Base-by-base conservation (phyloP, 2,888 invertebrate species). In the Lobophora halterata region DNA sequence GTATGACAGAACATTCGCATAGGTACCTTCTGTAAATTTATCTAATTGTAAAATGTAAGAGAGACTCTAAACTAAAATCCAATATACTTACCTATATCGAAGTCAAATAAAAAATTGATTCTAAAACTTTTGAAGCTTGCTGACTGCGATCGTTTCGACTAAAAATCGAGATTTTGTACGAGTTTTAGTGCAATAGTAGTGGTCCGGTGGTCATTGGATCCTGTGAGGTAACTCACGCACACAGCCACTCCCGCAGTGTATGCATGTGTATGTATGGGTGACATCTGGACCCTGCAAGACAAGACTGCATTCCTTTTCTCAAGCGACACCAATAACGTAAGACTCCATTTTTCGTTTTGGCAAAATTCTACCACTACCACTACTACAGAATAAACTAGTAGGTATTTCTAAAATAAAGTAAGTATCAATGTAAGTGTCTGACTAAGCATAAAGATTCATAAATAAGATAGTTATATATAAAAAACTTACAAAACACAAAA, bases 221-320 rank as follows among this genome's bases (percentile, higher is more conserved):
- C 49, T 39, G 42, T 35, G 36, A 32, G 42, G 46, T 37, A 28
- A 39, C 33, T 7, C 26, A 40, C 36, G 28, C 39, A 35, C 37
- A 33, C 26, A 36, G 17, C 5, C 38, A 44, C 23, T 17, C 25
- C 21, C 7, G 20, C 24, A 6, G 24, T 9, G 26, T 14, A 25
- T 46, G 31, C 19, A 21, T 45, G 50, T 51, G 52, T 62, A 3
- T 29, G 20, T 19, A 35, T n/a, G 41, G 5, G 53, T 34, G 60
- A 58, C 54, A 46, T 49, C 54, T 55, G 45, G 53, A 71, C 53
- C 68, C 61, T 59, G 73, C 61, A 52, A 59, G 67, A 74, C 61
- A 52, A 59, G 67, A 74, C 78, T 73, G 77, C 78, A 78, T 78
- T 78, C 78, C 74, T 65, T 46, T 28, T 36, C 23, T 42, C 52